Conservation (phyloP, 2,113 vertebrate genomes). For the Elanoides forficatus region DNA sequence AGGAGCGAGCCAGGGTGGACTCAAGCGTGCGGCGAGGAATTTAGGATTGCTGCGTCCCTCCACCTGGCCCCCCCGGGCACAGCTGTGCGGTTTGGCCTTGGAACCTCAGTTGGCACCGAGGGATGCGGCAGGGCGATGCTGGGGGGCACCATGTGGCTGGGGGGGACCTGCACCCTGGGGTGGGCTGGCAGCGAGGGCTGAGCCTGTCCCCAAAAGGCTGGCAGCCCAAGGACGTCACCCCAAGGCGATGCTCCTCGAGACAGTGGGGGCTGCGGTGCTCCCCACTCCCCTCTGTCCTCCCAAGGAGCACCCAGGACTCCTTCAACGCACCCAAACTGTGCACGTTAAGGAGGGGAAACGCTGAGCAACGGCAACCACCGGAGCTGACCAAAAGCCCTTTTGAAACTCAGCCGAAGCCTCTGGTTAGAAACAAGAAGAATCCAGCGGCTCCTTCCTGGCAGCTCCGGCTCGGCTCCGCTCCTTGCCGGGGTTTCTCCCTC, state of each 20-base stretch:
- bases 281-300: background rate
- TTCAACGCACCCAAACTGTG: background rate
- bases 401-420: background rate
- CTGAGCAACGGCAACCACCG: rapidly evolving
- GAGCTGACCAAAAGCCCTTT: background rate
- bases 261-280: background rate
- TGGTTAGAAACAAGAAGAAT: background rate
- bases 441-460: background rate
- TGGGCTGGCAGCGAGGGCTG: background rate
- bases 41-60: conserved; percentile 69
- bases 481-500: background rate
- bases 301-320: background rate
- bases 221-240: background rate
- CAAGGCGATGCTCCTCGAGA: background rate
- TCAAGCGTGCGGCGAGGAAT: conserved; percentile 44
- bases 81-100: background rate
- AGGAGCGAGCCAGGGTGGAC: background rate
- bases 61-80: background rate
- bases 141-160: rapidly evolving
- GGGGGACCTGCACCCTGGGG: background rate
- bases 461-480: background rate
- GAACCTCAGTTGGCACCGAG: background rate
- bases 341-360: background rate
- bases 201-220: background rate
- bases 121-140: background rate